Evolutionary conservation across 2,888 invertebrate genomes (phyloP).

Genomic region (Eristalinus aeneus): DNA sequence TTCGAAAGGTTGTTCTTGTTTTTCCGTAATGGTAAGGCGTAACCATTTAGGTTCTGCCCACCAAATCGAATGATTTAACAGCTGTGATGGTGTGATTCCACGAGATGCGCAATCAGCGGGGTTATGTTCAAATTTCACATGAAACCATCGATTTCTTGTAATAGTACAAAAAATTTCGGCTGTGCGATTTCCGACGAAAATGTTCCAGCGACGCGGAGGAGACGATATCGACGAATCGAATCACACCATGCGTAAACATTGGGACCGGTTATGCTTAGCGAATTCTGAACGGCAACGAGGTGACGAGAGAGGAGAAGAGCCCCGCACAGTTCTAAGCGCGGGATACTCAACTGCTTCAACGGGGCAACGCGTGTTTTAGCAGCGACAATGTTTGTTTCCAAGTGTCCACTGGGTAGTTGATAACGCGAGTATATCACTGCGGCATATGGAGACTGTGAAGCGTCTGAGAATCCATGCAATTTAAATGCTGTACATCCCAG

Average conservation of each 20-base stretch:
- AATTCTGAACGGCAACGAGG: neutral
- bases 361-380: neutral
- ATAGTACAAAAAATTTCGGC: neutral
- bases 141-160: neutral
- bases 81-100: neutral
- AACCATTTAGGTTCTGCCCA: constrained; percentile 63
- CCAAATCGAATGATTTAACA: constrained; percentile 29
- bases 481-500: too few relatives aligned
- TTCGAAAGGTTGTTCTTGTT: too few relatives aligned
- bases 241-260: neutral
- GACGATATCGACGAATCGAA: neutral
- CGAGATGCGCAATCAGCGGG: neutral
- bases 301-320: neutral
- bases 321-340: neutral
- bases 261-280: neutral
- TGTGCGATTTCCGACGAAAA: neutral
- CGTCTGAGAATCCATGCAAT: too few relatives aligned
- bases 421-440: too few relatives aligned
- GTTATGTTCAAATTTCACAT: neutral
- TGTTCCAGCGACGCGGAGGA: neutral
- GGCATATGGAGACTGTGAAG: neutral
- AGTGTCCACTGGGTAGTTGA: too few relatives aligned
- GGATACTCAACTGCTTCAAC: neutral
- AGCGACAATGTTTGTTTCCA: neutral
- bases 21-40: too few relatives aligned